These are phyloP conservation scores for Caenorhabditis macrosperma DNA, from an alignment of 2,888 invertebrate genomes.

Conservation along the genomic window DNA sequence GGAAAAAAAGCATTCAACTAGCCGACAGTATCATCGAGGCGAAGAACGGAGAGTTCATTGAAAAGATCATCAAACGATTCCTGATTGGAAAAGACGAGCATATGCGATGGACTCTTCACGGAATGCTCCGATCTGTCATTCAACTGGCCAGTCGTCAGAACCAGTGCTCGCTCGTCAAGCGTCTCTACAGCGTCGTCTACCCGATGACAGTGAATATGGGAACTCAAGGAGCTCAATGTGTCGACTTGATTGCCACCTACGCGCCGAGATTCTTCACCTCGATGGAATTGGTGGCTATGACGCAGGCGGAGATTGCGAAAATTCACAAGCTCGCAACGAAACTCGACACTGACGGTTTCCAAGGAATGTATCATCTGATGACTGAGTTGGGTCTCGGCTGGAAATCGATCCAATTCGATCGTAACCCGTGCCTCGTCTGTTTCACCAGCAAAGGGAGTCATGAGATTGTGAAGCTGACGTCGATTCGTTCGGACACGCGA, in stretches of 20 bases:
- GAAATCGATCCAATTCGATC: conserved; percentile 84
- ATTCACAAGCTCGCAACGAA: conserved; percentile 33
- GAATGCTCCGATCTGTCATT: conserved; percentile 65
- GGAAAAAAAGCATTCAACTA: conserved; percentile 40
- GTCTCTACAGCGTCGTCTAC: conserved; percentile 90
- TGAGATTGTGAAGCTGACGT: conserved; percentile 65
- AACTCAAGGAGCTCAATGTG: conserved; percentile 94
- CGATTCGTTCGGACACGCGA: conserved; percentile 87
- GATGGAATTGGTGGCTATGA: conserved; percentile 52
- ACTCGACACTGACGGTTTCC: conserved; percentile 55
- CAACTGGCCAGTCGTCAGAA: conserved; percentile 65
- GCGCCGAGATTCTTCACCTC: conserved; percentile 86
- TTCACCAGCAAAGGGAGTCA: conserved; percentile 53
- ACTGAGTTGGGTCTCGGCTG: conserved; percentile 60
- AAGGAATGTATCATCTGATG: conserved; percentile 52
- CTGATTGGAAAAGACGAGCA: conserved; percentile 63
- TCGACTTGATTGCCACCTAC: conserved; percentile 95
- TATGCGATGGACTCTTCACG: conserved; percentile 66
- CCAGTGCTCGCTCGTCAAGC: conserved; percentile 84
- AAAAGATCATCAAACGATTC: conserved; percentile 62
- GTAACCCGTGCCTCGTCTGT: conserved; percentile 96
- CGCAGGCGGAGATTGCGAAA: conserved; percentile 48
- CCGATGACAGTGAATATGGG: conserved; percentile 92
- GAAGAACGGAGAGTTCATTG: conserved; percentile 43
- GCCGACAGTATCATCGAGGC: conserved; percentile 63